Base-by-base conservation (phyloP, 2,797 vertebrate genomes). In the Enteromius unitaeniatus region DNA sequence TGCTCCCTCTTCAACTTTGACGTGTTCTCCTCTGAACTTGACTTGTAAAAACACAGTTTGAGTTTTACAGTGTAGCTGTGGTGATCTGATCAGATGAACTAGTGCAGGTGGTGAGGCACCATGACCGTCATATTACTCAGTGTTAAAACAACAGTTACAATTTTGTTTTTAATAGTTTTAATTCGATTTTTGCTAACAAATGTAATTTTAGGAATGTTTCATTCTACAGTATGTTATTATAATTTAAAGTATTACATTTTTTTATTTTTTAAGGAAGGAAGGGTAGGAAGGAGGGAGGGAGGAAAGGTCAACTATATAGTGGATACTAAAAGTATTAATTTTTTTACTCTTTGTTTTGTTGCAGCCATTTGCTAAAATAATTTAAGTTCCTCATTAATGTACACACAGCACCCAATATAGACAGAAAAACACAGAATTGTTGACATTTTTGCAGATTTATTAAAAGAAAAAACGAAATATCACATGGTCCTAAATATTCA, bases 21-120 rank as follows among this genome's bases (percentile, higher is more conserved):
- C 62, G 11, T n/a, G 28, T 40, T 78, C 60, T 49, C 23, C 37
- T 70, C 19, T 84, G 8, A 78, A 60, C 21, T 47, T 45, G 21
- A 84, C 49, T 60, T 69, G 51, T 65, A 40, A 67, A 74, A 78
- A 78, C 64, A 77, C 7, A 34, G 9, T 58, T 68, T 45, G 55
- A 28, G 10, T 55, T 76, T 53, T 76, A 40, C 67, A 76, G 73
- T 69, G 73, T 45, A 23, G 26, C 19, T 49, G 65, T 3, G 40
- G 42, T 78, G 34, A 69, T 78, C 9, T 49, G 49, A 55, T 55
- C 14, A 19, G 49, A 26, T 37, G 31, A 55, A 2, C 15, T 53
- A 13, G 45, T 82, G 14, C 40, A 82, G 45, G n/a, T 40, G 72
- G 2, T 45, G 26, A 60, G 42, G 14, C 19, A 40, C 70, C 21